Conservation (phyloP, 2,113 vertebrate genomes). For the Crotalus helleri region DNA sequence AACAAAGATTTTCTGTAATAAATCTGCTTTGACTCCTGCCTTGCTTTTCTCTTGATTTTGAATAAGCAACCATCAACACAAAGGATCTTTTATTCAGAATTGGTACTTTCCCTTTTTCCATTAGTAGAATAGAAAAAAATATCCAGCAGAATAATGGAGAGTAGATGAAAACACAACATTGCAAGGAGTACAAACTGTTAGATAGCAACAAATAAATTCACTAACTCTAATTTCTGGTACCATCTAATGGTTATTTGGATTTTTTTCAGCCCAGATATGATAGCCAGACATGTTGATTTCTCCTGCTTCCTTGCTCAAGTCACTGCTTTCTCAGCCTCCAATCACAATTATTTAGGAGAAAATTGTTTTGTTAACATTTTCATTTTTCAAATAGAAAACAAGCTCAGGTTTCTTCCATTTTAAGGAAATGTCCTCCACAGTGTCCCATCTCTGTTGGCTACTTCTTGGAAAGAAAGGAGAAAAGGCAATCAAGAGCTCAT, state of each 20-base stretch:
- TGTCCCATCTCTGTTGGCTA: too few relatives aligned
- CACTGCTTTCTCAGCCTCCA: neutral
- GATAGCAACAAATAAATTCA: neutral
- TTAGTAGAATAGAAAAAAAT: neutral
- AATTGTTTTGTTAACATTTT: neutral
- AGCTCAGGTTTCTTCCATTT: neutral
- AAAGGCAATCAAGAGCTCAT: neutral
- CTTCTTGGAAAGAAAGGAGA: neutral
- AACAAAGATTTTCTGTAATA: neutral
- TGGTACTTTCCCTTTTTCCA: neutral
- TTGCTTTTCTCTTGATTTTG: neutral
- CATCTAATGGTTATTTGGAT: neutral
- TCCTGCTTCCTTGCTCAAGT: neutral
- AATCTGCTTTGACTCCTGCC: neutral
- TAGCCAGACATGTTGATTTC: neutral
- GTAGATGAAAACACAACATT: neutral
- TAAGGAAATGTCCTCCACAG: neutral
- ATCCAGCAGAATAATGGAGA: neutral
- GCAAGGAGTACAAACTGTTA: neutral
- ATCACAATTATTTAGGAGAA: neutral
- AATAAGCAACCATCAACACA: neutral
- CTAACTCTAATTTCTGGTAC: neutral
- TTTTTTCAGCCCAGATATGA: neutral
- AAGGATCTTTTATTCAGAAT: neutral
- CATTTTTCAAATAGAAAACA: neutral